Evolutionary conservation across 2,113 vertebrate genomes (phyloP), one percentile per base, ranked within the genome.

Genomic region (Crotalus viridis): DNA sequence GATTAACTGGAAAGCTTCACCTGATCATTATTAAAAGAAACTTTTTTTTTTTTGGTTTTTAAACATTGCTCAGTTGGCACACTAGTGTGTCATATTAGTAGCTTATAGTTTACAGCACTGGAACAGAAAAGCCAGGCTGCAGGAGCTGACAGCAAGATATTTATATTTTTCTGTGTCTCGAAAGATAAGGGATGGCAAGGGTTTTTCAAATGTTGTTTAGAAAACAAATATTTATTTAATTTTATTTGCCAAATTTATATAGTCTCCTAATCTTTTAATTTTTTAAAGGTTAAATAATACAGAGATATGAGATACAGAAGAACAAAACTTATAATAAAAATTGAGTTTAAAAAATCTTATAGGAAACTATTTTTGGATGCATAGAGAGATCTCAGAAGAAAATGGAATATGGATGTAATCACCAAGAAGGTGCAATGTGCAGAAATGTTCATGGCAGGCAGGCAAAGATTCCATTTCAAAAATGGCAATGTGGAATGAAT

Each of bases 61-160:
- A 89, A 55, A 55, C n/a, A 24, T 89, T 81, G 87, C 51, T 59
- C 1, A 24, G 93, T 91, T 81, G 33, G 87, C 10, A 88, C 8
- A 22, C 9, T 52, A 26, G 46, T 28, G 87, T 89, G 8, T 88
- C 6, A 94, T 39, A 24, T 81, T 59, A 48, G 12, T 69, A 89
- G 10, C n/a, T 69, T 48, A 6, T 22, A 94, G 39, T 4, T 10
- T 28, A 55, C 85, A 93, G n/a, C 0, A 48, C 10, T 54, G 86
- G 10, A 87, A 6, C n/a, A 59, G 85, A 93, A 87, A 94, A 93
- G 15, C 54, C 92, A 92, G 93, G 81, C 7, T 87, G 19, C 26
- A 26, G 90, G 39, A 90, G 94, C 94, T 94, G 61, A 95, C 92
- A 93, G 54, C 0, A 4, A 91, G n/a, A 13, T 91, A 89, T 54